phyloP scores from a whole-genome alignment of 2,888 invertebrate genomes.

The Apamea anceps region DNA sequence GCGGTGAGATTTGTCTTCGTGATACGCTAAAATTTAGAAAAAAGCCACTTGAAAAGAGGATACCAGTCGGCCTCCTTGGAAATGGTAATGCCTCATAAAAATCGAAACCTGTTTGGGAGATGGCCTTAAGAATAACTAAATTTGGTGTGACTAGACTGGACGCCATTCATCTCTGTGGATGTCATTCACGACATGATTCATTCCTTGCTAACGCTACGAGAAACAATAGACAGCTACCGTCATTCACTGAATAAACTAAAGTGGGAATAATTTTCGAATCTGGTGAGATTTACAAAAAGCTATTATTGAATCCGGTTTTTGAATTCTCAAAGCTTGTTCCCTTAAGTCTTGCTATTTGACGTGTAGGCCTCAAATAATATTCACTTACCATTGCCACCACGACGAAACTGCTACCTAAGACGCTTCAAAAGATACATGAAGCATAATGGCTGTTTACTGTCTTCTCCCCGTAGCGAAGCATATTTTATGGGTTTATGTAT shows the following conservation, averaged over 20 bases:
- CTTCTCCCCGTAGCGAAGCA: slow-evolving; percentile 72
- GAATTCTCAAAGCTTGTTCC: slow-evolving; percentile 25
- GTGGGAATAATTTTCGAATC: slow-evolving; percentile 46
- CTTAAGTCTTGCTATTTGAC: slow-evolving; percentile 31
- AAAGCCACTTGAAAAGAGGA: slow-evolving; percentile 74
- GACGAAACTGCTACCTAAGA: slow-evolving; percentile 56
- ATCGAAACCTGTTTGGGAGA: slow-evolving; percentile 82
- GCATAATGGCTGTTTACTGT: slow-evolving; percentile 75
- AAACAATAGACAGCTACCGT: slow-evolving; percentile 62
- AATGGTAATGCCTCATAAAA: slow-evolving; percentile 83
- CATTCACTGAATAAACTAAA: slow-evolving; percentile 53
- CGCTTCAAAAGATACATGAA: slow-evolving; percentile 67
- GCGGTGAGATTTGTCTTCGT: slow-evolving; percentile 86
- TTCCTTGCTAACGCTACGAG: slow-evolving; percentile 64
- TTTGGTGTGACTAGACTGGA: slow-evolving; percentile 83
- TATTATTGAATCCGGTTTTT: slow-evolving; percentile 46
- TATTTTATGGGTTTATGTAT: slow-evolving; percentile 71
- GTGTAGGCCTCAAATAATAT: slow-evolving; percentile 31
- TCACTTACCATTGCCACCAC: slow-evolving; percentile 55
- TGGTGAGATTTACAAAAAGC: slow-evolving; percentile 54
- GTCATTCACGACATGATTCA: slow-evolving; percentile 79
- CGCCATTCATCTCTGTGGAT: slow-evolving; percentile 79
- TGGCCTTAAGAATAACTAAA: slow-evolving; percentile 78
- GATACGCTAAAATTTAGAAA: slow-evolving; percentile 87
- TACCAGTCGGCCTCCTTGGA: slow-evolving; percentile 82